A percentile compares a stretch with the other conserved stretches of the same genome.
Conservation (phyloP, 2,113 vertebrate species). For the Hippopotamus amphibius region DNA sequence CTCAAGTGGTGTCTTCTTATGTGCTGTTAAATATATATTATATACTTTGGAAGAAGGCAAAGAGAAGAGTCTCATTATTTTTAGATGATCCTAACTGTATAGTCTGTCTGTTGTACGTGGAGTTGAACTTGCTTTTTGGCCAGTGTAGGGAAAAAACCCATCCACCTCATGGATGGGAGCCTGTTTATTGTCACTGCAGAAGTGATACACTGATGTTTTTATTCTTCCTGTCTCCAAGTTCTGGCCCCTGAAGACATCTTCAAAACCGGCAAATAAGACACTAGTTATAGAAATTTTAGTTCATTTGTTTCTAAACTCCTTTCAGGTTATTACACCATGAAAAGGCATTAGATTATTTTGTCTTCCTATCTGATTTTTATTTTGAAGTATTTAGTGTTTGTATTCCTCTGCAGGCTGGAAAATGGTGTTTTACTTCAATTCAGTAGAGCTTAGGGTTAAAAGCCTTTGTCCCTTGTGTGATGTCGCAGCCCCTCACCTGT, state of each 20-base stretch:
- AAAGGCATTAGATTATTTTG: slow-evolving; percentile 21
- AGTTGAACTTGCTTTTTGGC: slow-evolving; percentile 49
- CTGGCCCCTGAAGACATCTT: slow-evolving; percentile 50
- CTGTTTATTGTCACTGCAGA: slow-evolving; percentile 42
- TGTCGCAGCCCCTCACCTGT: not conserved
- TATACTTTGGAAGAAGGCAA: slow-evolving; percentile 83
- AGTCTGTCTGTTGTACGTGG: slow-evolving; percentile 57
- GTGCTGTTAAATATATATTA: slow-evolving; percentile 86
- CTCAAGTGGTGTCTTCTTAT: slow-evolving; percentile 84
- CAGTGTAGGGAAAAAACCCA: not conserved
- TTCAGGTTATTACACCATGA: slow-evolving; percentile 33
- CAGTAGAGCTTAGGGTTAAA: not conserved
- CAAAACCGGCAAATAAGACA: slow-evolving; percentile 40
- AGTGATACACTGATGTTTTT: slow-evolving; percentile 36
- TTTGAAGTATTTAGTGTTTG: slow-evolving; percentile 54
- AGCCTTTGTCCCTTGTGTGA: not conserved
- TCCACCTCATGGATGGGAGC: not conserved
- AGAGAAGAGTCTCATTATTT: slow-evolving; percentile 83
- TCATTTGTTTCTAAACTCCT: not conserved
- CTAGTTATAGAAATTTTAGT: slow-evolving; percentile 17
- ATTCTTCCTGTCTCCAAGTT: slow-evolving; percentile 57
- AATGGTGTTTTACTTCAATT: not conserved
- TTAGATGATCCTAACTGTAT: slow-evolving; percentile 80
- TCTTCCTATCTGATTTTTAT: slow-evolving; percentile 49
- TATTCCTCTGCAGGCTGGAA: slow-evolving; percentile 41